These are phyloP conservation scores for Oncorhynchus keta DNA, from an alignment of 2,113 vertebrate genomes.

Conservation along the genomic window DNA sequence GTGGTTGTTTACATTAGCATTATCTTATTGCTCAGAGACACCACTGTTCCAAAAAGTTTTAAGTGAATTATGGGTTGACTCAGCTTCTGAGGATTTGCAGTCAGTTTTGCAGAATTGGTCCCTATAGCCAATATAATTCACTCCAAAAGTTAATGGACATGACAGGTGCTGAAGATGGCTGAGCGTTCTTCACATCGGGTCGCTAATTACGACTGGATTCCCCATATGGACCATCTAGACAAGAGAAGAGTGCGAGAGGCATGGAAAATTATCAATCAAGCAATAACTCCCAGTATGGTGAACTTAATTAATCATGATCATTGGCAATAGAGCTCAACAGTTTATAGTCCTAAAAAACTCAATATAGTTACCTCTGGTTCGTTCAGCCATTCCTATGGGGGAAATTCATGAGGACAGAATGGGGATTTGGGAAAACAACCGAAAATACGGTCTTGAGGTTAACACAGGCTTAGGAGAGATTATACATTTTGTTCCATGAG, in stretches of 20 bases:
- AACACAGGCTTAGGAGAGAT: too few relatives aligned
- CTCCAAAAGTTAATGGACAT: slow-evolving; percentile 55
- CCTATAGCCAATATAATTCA: slow-evolving; percentile 44
- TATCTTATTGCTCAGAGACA: slow-evolving; percentile 68
- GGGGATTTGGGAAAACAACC: too few relatives aligned
- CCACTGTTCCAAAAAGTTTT: slow-evolving; percentile 56
- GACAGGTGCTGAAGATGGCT: slow-evolving; percentile 49
- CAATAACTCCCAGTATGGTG: neutral
- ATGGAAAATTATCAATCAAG: neutral
- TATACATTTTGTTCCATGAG: too few relatives aligned
- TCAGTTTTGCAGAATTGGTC: slow-evolving; percentile 45
- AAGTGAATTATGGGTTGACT: slow-evolving; percentile 67
- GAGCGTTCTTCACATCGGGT: neutral
- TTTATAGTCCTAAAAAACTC: too few relatives aligned
- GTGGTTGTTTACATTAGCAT: slow-evolving; percentile 66
- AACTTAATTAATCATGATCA: neutral
- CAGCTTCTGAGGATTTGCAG: slow-evolving; percentile 67
- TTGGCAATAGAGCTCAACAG: neutral
- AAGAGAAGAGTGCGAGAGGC: too few relatives aligned
- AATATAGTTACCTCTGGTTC: too few relatives aligned
- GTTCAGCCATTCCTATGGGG: too few relatives aligned
- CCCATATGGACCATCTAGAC: too few relatives aligned
- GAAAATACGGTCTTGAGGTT: too few relatives aligned
- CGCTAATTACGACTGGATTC: too few relatives aligned
- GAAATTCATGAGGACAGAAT: too few relatives aligned